Conservation (phyloP, 2,888 invertebrate genomes). For the Holacanthella duospinosa region DNA sequence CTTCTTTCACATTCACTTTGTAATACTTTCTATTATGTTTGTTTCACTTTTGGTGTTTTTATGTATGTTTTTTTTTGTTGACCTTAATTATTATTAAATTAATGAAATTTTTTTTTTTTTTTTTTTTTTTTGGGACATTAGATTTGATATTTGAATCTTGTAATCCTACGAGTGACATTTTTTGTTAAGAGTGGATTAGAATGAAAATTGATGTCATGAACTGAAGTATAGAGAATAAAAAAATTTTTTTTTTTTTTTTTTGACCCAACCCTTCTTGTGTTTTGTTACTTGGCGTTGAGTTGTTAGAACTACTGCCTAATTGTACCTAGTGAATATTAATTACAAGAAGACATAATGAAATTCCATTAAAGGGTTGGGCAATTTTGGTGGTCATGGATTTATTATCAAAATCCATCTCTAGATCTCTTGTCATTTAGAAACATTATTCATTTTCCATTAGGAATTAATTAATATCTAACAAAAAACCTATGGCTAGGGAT, state of each 20-base stretch:
- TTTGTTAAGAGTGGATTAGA: background rate
- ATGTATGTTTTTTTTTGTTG: no score
- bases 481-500: no score
- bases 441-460: slow-evolving; percentile 5
- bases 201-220: no score
- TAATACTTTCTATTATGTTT: background rate
- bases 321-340: background rate
- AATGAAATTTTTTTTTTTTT: no score
- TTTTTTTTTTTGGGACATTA: no score
- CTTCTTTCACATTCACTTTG: background rate
- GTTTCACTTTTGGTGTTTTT: no score
- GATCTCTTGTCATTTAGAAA: background rate
- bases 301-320: background rate
- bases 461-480: background rate
- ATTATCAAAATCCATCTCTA: background rate
- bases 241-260: background rate
- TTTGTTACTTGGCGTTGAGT: background rate
- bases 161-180: no score
- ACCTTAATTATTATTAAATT: no score
- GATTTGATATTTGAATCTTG: no score
- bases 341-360: background rate
- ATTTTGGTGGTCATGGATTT: background rate
- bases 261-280: background rate
- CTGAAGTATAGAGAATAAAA: no score
- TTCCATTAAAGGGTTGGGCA: background rate